Conservation (phyloP, 2,113 vertebrate species). For the Corythaeola cristata region DNA sequence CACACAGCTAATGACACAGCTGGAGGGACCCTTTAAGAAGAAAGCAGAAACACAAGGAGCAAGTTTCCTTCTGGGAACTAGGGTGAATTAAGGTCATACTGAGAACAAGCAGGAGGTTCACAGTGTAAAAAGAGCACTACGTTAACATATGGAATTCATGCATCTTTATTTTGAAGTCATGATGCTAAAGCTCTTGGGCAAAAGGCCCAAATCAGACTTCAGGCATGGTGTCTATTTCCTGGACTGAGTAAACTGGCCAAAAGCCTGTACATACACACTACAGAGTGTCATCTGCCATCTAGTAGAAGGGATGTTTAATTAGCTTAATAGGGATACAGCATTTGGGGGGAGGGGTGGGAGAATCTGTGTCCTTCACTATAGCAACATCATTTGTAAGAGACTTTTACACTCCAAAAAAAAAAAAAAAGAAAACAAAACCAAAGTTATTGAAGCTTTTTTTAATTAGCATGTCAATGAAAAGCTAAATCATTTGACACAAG, state of each 20-base stretch:
- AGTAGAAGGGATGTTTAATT: neutral
- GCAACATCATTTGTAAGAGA: neutral
- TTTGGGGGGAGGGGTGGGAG: neutral
- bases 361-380: neutral
- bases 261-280: neutral
- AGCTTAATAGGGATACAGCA: neutral
- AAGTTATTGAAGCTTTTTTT: neutral
- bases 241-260: neutral
- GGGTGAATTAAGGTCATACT: neutral
- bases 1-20: neutral
- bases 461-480: neutral
- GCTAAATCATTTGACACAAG: neutral
- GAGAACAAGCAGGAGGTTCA: neutral
- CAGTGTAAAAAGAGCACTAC: neutral
- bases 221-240: neutral
- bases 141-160: neutral
- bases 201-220: neutral
- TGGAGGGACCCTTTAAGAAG: neutral
- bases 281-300: neutral
- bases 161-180: neutral
- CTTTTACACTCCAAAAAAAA: neutral
- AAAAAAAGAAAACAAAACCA: neutral
- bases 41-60: neutral
- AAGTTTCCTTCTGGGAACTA: neutral
- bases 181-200: neutral